Evolutionary conservation across 2,113 vertebrate species (phyloP).

Genomic region (Caracal caracal): DNA sequence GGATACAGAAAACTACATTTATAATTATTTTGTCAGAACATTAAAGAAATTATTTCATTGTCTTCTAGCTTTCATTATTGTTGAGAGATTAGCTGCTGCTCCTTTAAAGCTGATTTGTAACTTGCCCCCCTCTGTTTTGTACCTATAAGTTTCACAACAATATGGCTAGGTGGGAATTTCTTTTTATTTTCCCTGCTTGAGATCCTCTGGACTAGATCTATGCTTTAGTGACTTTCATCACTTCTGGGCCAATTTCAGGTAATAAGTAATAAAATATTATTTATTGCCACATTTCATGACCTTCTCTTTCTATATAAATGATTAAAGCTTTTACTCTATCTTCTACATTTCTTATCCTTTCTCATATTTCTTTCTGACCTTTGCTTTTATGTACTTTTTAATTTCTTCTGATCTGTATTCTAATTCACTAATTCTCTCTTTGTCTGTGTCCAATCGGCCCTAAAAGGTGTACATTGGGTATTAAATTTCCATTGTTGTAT

Average conservation of each 20-base stretch:
- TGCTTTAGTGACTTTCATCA: neutral
- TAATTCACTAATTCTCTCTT: slow-evolving; percentile 37
- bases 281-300: neutral
- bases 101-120: neutral
- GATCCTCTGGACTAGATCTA: neutral
- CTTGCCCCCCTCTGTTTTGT: neutral
- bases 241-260: neutral
- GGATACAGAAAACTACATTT: neutral
- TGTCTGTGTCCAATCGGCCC: neutral
- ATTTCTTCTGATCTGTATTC: slow-evolving; percentile 17
- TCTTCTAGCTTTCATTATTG: neutral
- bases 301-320: neutral
- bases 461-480: neutral
- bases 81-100: neutral
- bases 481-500: neutral
- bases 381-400: neutral
- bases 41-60: neutral
- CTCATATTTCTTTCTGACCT: neutral
- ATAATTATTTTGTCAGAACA: neutral
- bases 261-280: neutral
- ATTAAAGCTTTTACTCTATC: neutral
- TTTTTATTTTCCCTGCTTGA: neutral
- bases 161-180: neutral
- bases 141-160: neutral
- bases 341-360: neutral